phyloP scores from a whole-genome alignment of 2,113 vertebrate genomes.

The Probosciger aterrimus region DNA sequence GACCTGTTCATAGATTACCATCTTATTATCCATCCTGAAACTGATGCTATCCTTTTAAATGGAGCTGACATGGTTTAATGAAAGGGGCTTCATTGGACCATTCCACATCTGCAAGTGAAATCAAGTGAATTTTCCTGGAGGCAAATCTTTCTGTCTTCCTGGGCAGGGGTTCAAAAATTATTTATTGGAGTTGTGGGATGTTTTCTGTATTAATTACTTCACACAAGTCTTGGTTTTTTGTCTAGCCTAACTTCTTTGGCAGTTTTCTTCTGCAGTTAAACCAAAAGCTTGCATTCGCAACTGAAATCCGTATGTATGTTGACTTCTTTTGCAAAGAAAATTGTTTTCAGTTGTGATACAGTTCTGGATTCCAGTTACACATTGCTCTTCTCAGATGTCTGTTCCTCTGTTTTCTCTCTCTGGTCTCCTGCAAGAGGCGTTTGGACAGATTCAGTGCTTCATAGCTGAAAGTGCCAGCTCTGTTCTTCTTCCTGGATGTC shows the following conservation, averaged over 20 bases:
- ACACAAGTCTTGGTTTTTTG: neutral
- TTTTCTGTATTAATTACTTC: neutral
- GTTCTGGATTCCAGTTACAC: neutral
- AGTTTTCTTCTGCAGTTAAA: neutral
- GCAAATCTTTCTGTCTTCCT: neutral
- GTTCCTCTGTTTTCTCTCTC: neutral
- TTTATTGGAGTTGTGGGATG: neutral
- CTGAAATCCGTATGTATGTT: neutral
- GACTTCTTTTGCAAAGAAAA: neutral
- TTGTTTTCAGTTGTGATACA: neutral
- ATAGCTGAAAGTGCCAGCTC: neutral
- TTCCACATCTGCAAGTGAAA: neutral
- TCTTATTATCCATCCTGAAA: neutral
- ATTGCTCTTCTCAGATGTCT: rapidly evolving
- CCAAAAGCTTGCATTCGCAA: neutral
- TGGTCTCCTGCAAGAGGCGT: neutral
- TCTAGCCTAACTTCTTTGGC: neutral
- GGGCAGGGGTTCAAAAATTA: neutral
- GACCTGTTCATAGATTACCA: neutral
- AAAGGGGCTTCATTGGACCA: neutral
- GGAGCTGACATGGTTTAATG: neutral
- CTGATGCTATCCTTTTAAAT: neutral
- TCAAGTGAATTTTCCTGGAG: neutral
- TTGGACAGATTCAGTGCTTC: neutral
- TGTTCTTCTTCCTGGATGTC: neutral